These are phyloP conservation scores for Ahaetulla prasina DNA, from an alignment of 2,113 vertebrate species.

Conservation along the genomic window DNA sequence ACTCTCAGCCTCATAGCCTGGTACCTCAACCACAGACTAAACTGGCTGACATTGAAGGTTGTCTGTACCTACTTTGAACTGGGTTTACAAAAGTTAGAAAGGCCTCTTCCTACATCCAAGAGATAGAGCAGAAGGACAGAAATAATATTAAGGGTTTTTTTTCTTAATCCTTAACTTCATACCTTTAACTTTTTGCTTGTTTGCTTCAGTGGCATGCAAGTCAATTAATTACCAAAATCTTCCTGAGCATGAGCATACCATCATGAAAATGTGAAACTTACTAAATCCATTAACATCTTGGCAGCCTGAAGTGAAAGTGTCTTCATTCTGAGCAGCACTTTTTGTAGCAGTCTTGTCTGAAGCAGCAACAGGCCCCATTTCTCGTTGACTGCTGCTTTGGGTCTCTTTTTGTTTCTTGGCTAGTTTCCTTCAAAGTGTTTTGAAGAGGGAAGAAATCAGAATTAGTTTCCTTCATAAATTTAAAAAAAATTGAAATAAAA, in stretches of 20 bases:
- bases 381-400: conserved; percentile 90
- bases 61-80: neutral
- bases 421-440: conserved; percentile 85
- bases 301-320: conserved; percentile 90
- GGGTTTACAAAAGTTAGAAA: conserved; percentile 15
- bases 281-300: conserved; percentile 95
- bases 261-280: conserved; percentile 74
- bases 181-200: neutral
- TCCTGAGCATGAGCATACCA: conserved; percentile 53
- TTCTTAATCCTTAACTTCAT: conserved; percentile 18
- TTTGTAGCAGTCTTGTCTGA: conserved; percentile 87
- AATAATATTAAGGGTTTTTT: neutral
- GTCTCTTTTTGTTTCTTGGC: conserved; percentile 99
- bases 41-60: neutral
- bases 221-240: conserved; percentile 42
- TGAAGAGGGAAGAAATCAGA: conserved; percentile 68
- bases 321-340: conserved; percentile 88
- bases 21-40: neutral
- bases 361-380: conserved; percentile 89
- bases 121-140: neutral
- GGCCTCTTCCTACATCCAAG: neutral
- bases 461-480: conserved; percentile 27
- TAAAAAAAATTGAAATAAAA: neutral
- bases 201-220: conserved; percentile 45
- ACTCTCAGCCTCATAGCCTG: neutral